phyloP scores from a whole-genome alignment of 2,888 invertebrate genomes.

The Notodonta dromedarius region DNA sequence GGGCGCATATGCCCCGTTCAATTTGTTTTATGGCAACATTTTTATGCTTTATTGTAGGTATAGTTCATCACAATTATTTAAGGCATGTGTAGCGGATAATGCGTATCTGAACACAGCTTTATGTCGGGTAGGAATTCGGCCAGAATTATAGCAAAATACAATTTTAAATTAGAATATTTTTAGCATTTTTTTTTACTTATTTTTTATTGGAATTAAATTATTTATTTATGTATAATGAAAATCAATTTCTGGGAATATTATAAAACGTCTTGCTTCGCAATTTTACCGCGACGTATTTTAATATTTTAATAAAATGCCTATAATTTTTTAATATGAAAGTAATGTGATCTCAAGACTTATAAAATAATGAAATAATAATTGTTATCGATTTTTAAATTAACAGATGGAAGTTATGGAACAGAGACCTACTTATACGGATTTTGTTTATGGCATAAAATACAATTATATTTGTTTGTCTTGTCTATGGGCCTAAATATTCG shows the following conservation, averaged over 20 bases:
- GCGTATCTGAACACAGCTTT: no score
- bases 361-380: no score
- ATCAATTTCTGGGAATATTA: neutral
- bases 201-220: neutral
- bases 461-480: no score
- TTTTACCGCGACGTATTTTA: neutral
- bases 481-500: no score
- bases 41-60: conserved; percentile 4
- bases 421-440: no score
- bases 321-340: no score
- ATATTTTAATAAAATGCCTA: no score
- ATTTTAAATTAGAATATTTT: neutral
- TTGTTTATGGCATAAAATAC: no score
- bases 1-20: neutral
- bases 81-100: neutral
- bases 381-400: no score
- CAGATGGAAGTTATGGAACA: no score
- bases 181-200: neutral
- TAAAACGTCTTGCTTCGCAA: neutral
- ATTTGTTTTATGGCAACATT: neutral
- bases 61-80: conserved; percentile 4
- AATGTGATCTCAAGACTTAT: no score
- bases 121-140: neutral
- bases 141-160: conserved; percentile 2
- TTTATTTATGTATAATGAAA: neutral